phyloP scores from a whole-genome alignment of 1,140 invertebrate genomes.

The Leguminivora glycinivorella region DNA sequence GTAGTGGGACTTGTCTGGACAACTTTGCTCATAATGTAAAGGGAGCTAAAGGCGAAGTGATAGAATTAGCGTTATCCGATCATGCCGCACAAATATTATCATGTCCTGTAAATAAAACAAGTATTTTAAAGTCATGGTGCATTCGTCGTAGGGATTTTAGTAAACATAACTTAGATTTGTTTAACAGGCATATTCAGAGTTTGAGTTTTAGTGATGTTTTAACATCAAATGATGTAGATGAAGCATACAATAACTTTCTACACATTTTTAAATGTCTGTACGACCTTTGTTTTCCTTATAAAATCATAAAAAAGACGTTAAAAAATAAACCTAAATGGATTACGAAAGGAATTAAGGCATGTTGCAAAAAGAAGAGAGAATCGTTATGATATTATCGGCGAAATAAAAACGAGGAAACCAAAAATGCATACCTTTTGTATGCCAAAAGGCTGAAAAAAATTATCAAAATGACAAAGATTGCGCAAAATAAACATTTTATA shows the following conservation, averaged over 20 bases:
- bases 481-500: no score
- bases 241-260: neutral
- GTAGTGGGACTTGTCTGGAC: constrained; percentile 37
- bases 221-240: neutral
- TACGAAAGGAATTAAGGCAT: no score
- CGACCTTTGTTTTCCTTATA: neutral
- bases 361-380: no score
- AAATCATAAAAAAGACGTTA: no score
- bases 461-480: no score
- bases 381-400: no score
- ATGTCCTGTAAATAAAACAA: constrained; percentile 26
- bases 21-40: constrained; percentile 35
- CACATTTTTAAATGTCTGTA: neutral
- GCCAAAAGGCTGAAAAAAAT: no score
- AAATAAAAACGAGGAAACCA: no score
- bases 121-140: constrained; percentile 23
- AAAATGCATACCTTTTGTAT: no score
- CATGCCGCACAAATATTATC: constrained; percentile 36
- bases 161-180: constrained; percentile 1
- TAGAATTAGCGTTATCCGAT: constrained; percentile 37
- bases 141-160: constrained; percentile 17
- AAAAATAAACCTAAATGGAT: no score
- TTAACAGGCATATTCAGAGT: neutral
- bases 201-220: neutral
- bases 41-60: constrained; percentile 20